Evolutionary conservation across 2,113 vertebrate species (phyloP), one percentile per base, ranked within the genome.

Genomic region (Myotis lucifugus): DNA sequence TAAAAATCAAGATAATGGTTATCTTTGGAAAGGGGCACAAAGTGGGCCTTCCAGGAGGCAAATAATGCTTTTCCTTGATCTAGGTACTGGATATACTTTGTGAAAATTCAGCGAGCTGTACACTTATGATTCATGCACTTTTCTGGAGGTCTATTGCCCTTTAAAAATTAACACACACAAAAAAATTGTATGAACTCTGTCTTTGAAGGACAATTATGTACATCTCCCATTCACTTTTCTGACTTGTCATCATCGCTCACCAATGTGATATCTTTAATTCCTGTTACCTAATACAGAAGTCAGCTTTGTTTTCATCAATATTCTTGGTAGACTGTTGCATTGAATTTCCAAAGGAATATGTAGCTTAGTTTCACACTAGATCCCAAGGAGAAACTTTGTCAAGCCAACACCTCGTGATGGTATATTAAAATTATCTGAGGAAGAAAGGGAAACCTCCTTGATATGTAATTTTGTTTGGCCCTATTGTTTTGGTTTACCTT

Each of bases 91-190:
- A 66, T 40, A 54, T 5, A 27, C 6, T 79, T 86, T 29, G 42
- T 74, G 78, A 95, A 93, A 95, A 93, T 37, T 69, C 32, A 87
- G 8, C 54, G 14, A 87, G 5, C 6, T 88, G 27, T 66, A 95
- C 40, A 66, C 29, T 70, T 79, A 90, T 0, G 76, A 91, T 88
- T 67, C 29, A 86, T 32, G 9, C 6, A 86, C 19, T 81, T 81
- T 77, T 85, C 34, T 87, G 8, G 54, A 67, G 50, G 17, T 59
- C 37, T 79, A 42, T 91, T 82, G 86, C 34, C 78, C 59, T 83
- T 93, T 79, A 70, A 91, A 91, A 89, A 61, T 61, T 67, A 85
- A 77, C 25, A 48, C 50, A 72, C 11, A 85, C 19, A 78, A 69
- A 3, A 90, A 4, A 90, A 32, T 81, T 77, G 12, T 88, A 87